phyloP scores from a whole-genome alignment of 1,140 invertebrate species.

The Bombus polaris region DNA sequence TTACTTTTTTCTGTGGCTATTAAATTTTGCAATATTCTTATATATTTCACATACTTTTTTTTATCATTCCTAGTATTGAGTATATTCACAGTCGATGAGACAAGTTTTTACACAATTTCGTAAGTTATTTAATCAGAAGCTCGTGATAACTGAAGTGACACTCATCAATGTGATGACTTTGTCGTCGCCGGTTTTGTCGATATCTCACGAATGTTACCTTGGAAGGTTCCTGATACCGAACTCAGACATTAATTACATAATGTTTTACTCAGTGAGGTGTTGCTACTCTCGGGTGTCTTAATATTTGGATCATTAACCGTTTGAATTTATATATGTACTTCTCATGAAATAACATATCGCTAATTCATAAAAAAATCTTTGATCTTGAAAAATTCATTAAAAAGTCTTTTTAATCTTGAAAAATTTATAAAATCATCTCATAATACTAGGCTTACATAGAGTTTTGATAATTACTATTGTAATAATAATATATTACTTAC shows the following conservation, averaged over 20 bases:
- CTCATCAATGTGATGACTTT: not conserved
- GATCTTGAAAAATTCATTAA: too few relatives aligned
- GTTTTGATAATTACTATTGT: not conserved
- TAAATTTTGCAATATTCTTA: not conserved
- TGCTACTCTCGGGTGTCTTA: not conserved
- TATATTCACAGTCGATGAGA: not conserved
- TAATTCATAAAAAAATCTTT: too few relatives aligned
- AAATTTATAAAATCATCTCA: not conserved
- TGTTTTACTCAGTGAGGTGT: not conserved
- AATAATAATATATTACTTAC: slow-evolving; percentile 30
- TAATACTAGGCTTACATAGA: not conserved
- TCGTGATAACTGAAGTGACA: not conserved
- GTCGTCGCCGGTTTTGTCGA: not conserved
- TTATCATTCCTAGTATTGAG: not conserved
- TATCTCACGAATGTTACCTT: slow-evolving; percentile 2
- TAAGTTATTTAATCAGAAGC: not conserved
- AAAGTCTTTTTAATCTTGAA: not conserved
- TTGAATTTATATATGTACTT: not conserved
- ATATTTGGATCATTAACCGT: not conserved
- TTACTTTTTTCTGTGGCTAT: not conserved
- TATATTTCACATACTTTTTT: not conserved
- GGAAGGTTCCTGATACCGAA: slow-evolving; percentile 4
- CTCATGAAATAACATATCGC: too few relatives aligned
- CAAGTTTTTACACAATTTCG: too few relatives aligned
- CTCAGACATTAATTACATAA: slow-evolving; percentile 29